Evolutionary conservation across 2,113 vertebrate genomes (phyloP).

Genomic region (Tyto alba): DNA sequence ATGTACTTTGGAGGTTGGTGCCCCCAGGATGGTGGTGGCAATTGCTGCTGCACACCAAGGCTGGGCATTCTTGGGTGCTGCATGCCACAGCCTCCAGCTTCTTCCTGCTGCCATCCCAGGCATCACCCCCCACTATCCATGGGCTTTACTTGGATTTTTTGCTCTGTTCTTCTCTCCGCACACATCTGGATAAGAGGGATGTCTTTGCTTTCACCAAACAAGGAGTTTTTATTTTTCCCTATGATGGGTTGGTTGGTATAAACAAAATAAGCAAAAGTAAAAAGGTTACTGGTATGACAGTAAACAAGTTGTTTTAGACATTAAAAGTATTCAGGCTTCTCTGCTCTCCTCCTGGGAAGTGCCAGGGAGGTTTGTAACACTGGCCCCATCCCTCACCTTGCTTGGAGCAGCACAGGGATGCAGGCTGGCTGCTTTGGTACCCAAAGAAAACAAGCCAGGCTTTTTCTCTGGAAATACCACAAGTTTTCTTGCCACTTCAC

Average conservation of each 20-base stretch:
- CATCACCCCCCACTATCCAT: background rate
- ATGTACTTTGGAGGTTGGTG: background rate
- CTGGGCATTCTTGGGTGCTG: background rate
- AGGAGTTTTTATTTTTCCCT: background rate
- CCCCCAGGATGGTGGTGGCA: background rate
- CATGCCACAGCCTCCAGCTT: background rate
- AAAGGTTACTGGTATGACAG: background rate
- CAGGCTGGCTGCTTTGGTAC: background rate
- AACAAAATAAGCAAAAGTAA: background rate
- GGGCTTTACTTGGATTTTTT: background rate
- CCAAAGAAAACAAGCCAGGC: background rate
- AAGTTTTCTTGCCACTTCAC: background rate
- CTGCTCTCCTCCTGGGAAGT: background rate
- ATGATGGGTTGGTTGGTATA: background rate
- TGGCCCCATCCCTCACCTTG: background rate
- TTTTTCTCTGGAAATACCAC: background rate
- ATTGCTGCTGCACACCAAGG: too few species aligned
- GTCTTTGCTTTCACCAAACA: background rate
- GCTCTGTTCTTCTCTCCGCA: background rate
- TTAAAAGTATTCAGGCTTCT: background rate
- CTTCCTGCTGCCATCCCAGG: fast-evolving
- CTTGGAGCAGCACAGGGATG: background rate
- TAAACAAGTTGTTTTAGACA: background rate
- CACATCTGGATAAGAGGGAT: too few species aligned
- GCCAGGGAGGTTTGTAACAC: background rate